These are phyloP conservation scores for Neodontobutis hainanensis DNA, from an alignment of 2,113 vertebrate genomes.

Conservation along the genomic window DNA sequence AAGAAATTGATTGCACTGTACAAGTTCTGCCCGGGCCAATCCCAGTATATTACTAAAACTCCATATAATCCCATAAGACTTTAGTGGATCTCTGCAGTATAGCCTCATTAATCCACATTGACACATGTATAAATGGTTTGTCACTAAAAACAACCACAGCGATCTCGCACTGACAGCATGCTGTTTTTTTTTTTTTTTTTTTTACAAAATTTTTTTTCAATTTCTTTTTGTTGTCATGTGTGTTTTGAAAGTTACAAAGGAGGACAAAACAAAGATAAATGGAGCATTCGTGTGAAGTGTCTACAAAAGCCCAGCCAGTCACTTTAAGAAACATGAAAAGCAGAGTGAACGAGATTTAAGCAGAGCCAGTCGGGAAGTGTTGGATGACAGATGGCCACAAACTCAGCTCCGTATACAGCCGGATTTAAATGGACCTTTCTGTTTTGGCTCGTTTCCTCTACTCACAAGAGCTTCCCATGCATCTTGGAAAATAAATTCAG, in stretches of 20 bases:
- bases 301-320: constrained; percentile 28
- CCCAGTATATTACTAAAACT: neutral
- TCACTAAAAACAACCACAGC: constrained; percentile 1
- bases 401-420: constrained; percentile 10
- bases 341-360: constrained; percentile 19
- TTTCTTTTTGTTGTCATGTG: constrained; percentile 7
- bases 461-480: neutral
- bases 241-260: constrained; percentile 25
- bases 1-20: no score
- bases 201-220: no score
- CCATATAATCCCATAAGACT: neutral
- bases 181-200: no score
- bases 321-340: constrained; percentile 7
- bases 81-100: neutral
- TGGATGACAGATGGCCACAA: constrained; percentile 55
- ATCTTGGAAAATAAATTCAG: no score
- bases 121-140: constrained; percentile 15
- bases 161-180: constrained; percentile 6
- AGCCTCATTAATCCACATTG: constrained; percentile 31
- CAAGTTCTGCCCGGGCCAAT: no score
- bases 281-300: constrained; percentile 13
- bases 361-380: constrained; percentile 21
- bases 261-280: constrained; percentile 12
- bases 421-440: constrained; percentile 24
- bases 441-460: constrained; percentile 24